Evolutionary conservation across 2,113 vertebrate species (phyloP), one percentile per base, ranked within the genome.

Genomic region (Heterotis niloticus): DNA sequence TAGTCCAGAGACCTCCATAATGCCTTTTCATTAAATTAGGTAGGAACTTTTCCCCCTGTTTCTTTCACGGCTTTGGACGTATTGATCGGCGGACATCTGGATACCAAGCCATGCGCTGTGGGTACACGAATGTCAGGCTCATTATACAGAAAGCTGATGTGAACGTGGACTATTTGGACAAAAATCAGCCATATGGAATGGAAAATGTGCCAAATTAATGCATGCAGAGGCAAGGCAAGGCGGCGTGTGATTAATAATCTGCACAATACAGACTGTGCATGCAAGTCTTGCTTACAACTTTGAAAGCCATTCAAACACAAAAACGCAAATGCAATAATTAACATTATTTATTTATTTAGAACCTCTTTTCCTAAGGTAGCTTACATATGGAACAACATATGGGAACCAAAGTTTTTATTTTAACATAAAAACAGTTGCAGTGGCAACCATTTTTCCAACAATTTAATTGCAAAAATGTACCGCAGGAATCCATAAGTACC

Each of bases 1-100:
- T 85, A 84, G 12, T 80, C 83, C 87, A 85, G 84, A 85, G 91
- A 90, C 85, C 87, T 81, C n/a, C 20, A 34, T 77, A 89, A 89
- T 91, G 80, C 83, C 87, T 83, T 60, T 87, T 86, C 88, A 91
- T 91, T 88, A 89, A 86, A 87, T 82, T 81, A 89, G 90, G 90
- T 91, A 91, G 86, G 65, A 87, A 86, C 88, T 90, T 84, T 89
- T 89, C 62, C 67, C 26, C 74, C 57, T 13, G 51, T 20, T 86
- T 85, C 86, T 82, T 77, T 82, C 51, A 64, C 44, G 87, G 85
- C 88, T 87, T 90, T 89, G 82, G 87, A 88, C 84, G 83, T 91
- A 93, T 90, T 86, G 89, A 91, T 89, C 52, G 91, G 87, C 84
- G 23, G 56, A 73, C 73, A 66, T 80, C 78, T 81, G 80, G 77